Conservation (phyloP, 2,888 invertebrate species). For the Zele albiditarsus region DNA sequence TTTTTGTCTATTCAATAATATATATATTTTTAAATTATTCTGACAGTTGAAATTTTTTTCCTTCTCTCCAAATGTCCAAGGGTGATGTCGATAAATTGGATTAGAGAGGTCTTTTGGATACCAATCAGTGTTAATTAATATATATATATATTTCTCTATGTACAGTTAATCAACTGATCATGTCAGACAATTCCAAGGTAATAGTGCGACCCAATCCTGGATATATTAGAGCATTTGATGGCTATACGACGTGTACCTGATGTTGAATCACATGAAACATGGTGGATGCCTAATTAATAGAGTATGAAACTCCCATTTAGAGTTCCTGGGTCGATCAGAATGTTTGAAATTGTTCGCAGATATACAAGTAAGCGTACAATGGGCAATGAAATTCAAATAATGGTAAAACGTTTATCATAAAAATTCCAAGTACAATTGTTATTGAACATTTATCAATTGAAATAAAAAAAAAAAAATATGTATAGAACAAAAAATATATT, state of each 20-base stretch:
- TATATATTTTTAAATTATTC: background rate
- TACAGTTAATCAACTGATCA: constrained; percentile 16
- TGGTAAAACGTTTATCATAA: background rate
- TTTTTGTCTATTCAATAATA: background rate
- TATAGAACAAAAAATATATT: background rate
- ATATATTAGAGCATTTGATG: background rate
- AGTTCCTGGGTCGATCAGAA: constrained; percentile 21
- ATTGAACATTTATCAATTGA: background rate
- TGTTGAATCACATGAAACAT: constrained; percentile 19
- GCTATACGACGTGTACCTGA: background rate
- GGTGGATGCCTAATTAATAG: constrained; percentile 25
- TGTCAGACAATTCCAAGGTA: background rate
- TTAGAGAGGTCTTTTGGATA: no score
- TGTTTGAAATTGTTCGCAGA: background rate
- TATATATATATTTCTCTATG: background rate
- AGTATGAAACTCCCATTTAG: constrained; percentile 22
- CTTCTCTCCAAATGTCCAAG: no score
- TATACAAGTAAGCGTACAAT: background rate
- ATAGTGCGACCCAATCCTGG: background rate
- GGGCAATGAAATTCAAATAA: background rate
- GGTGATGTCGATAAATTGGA: no score
- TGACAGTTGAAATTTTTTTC: background rate
- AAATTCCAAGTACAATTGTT: background rate
- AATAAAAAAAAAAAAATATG: background rate
- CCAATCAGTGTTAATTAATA: no score